Evolutionary conservation across 2,888 invertebrate species (phyloP).

Genomic region (Aphrophora alni): DNA sequence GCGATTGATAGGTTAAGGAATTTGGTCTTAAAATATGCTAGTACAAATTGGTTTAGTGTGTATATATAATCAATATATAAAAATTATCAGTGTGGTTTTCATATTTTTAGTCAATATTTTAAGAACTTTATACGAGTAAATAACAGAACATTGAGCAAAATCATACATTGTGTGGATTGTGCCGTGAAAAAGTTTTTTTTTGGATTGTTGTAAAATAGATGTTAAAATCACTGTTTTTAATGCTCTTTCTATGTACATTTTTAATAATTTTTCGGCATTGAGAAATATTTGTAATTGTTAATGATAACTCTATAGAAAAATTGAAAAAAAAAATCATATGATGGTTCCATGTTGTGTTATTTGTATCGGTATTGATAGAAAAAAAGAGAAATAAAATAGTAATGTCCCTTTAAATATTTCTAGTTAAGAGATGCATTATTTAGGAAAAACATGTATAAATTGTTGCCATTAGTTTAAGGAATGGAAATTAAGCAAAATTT

Average conservation of each 20-base stretch:
- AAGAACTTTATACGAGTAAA: neutral
- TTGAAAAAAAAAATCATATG: slow-evolving; percentile 14
- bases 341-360: slow-evolving; percentile 40
- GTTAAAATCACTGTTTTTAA: slow-evolving; percentile 2
- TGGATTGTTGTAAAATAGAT: slow-evolving; percentile 2
- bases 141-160: neutral
- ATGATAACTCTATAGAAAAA: neutral
- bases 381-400: neutral
- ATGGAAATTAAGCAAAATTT: slow-evolving; percentile 25
- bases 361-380: slow-evolving; percentile 10
- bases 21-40: neutral
- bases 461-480: slow-evolving; percentile 47
- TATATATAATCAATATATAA: slow-evolving; percentile 6
- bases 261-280: neutral
- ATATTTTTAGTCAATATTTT: slow-evolving; percentile 6
- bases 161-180: slow-evolving; percentile 4
- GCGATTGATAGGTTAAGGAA: neutral
- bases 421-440: neutral
- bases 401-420: neutral
- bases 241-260: neutral
- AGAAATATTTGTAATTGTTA: neutral
- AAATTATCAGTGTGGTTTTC: neutral
- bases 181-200: neutral
- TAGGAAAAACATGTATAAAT: slow-evolving; percentile 47
- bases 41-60: slow-evolving; percentile 1